Base-by-base conservation (phyloP, 2,113 vertebrate genomes). In the Irena cyanogastra region DNA sequence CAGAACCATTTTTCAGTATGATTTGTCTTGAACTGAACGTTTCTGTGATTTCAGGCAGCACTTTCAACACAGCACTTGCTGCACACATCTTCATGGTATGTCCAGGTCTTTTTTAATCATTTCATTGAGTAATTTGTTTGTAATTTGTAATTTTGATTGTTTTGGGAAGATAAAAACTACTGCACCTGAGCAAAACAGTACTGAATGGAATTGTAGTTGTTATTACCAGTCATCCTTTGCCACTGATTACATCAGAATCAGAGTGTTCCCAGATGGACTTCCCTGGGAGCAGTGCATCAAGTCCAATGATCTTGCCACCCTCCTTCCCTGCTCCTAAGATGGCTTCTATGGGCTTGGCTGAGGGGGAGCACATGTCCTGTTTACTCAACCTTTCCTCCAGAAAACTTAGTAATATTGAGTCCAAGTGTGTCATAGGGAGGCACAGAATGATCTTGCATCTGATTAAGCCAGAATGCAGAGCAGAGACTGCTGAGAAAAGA, bases 301-400 rank as follows among this genome's bases (percentile, higher is more conserved):
- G 18, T 11, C 16, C 52, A 56, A 6, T 2, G 3, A 8, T 18
- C 26, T 53, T 61, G 8, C 15, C 19, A 52, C 22, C 7, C 7
- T 88, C 17, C 26, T 69, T 89, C 19, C 22, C 28, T 3, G 0
- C 45, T 75, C 14, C 33, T n/a, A 0, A 9, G 5, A 6, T 50
- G 39, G 18, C 5, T 86, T 84, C 64, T 45, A 5, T 1, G 2
- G 28, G 22, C 87, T 63, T 20, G 2, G 5, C 13, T 74, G 71
- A 64, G 42, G 17, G 10, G 10, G 3, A 80, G 5, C 1, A 6
- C 11, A 72, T 49, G 6, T 3, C 3, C 18, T 2, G 0, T 71
- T 82, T 64, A 22, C 8, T 63, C 56, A 65, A 33, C 1, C 24
- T 87, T 81, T 74, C 12, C n/a, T n/a, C 16, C 20, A 47, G 16